Percentiles rank a stretch among this genome's conserved stretches.
Evolutionary conservation across 2,888 invertebrate species (phyloP).

Genomic region (Acleris sparsana): DNA sequence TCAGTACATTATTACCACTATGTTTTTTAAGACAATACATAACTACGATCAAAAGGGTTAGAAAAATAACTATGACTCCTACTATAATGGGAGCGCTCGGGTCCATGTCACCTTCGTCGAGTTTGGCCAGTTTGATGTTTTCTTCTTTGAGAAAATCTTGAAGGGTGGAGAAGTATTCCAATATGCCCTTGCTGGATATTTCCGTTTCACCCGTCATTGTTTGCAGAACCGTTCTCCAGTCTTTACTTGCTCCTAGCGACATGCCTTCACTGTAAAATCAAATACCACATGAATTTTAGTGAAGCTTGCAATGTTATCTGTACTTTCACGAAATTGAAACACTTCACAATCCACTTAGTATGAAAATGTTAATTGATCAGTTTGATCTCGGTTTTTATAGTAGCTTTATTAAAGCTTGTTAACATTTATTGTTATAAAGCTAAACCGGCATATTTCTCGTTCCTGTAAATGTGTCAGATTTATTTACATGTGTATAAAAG

Average conservation of each 20-base stretch:
- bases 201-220: constrained; percentile 73
- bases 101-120: constrained; percentile 62
- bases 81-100: constrained; percentile 70
- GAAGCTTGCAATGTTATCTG: too few species aligned
- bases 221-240: constrained; percentile 71
- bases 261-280: constrained; percentile 68
- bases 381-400: too few species aligned
- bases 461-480: too few species aligned
- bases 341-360: too few species aligned
- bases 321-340: too few species aligned
- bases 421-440: too few species aligned
- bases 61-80: constrained; percentile 63
- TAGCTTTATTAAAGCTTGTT: too few species aligned
- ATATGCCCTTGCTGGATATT: constrained; percentile 68
- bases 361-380: too few species aligned
- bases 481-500: too few species aligned
- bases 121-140: constrained; percentile 53
- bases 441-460: too few species aligned
- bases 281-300: constrained; percentile 15
- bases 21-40: constrained; percentile 73
- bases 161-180: constrained; percentile 68
- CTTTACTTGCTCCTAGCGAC: constrained; percentile 73
- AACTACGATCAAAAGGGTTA: constrained; percentile 65
- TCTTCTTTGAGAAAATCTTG: constrained; percentile 61
- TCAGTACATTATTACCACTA: constrained; percentile 60